Percentiles rank a stretch among this genome's conserved stretches.
phyloP scores from a whole-genome alignment of 2,888 invertebrate species.

The Lathronympha strigana region DNA sequence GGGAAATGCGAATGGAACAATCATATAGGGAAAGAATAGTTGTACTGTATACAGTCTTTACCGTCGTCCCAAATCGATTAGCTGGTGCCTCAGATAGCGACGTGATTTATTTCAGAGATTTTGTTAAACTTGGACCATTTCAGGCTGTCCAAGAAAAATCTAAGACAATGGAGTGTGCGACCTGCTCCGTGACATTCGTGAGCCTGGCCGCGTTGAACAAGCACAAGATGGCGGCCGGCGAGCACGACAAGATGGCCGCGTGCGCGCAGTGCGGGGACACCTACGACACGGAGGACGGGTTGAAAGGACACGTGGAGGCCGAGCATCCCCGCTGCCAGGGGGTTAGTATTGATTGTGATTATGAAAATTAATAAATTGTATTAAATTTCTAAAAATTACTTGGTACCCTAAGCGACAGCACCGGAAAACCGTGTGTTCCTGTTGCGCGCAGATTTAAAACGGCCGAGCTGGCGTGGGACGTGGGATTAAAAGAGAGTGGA shows the following conservation, averaged over 20 bases:
- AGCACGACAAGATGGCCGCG: background rate
- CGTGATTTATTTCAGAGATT: background rate
- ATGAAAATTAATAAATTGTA: background rate
- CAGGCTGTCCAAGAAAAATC: background rate
- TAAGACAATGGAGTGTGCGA: background rate
- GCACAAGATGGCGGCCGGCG: background rate
- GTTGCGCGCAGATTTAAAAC: too few species aligned
- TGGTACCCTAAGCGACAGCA: background rate
- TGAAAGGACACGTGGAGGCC: background rate
- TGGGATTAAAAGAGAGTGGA: too few species aligned
- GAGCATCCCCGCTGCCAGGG: background rate
- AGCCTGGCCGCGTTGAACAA: background rate
- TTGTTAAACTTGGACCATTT: background rate
- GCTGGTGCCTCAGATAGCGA: too few species aligned
- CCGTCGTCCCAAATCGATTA: too few species aligned
- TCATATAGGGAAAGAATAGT: too few species aligned
- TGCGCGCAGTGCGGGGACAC: slow-evolving; percentile 1
- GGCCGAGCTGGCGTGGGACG: too few species aligned
- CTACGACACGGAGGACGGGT: background rate
- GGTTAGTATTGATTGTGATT: background rate
- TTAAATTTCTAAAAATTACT: background rate
- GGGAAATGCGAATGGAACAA: too few species aligned
- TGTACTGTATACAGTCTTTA: too few species aligned
- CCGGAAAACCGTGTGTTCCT: too few species aligned
- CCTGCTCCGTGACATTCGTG: background rate